Percentiles rank a stretch among this genome's conserved stretches.
Evolutionary conservation across 2,888 invertebrate species (phyloP).

Genomic region (Macroteleia sp.): DNA sequence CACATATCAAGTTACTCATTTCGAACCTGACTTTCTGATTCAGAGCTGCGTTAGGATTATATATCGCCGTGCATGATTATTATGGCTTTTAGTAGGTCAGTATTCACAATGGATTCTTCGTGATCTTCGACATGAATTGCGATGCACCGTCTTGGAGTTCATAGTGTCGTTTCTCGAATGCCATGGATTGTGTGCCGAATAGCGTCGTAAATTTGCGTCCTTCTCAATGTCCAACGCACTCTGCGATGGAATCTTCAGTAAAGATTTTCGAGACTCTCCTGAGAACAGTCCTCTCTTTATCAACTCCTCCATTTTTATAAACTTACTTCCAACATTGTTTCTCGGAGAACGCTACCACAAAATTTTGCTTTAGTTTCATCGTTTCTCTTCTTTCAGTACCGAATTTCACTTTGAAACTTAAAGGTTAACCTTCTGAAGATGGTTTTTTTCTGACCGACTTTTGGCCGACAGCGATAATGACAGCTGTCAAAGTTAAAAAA

Average conservation of each 20-base stretch:
- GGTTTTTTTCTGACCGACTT: too few relatives aligned
- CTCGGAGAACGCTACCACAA: too few relatives aligned
- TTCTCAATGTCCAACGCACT: conserved; percentile 47
- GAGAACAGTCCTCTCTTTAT: too few relatives aligned
- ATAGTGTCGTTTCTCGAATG: conserved; percentile 53
- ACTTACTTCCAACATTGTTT: too few relatives aligned
- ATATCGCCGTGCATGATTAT: conserved; percentile 32
- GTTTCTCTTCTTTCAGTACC: too few relatives aligned
- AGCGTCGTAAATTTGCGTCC: conserved; percentile 61
- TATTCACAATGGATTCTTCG: conserved; percentile 40
- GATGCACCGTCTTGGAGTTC: conserved; percentile 48
- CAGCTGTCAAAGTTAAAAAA: too few relatives aligned
- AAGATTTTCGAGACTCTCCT: conserved; percentile 43
- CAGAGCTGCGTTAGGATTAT: conserved; percentile 17
- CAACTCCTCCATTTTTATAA: conserved; percentile 22
- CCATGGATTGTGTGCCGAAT: conserved; percentile 62
- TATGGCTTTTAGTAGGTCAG: conserved; percentile 54
- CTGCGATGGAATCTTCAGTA: conserved; percentile 36
- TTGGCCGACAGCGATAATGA: too few relatives aligned
- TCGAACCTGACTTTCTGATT: conserved; percentile 29
- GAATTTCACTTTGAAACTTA: too few relatives aligned
- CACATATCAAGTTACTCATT: conserved; percentile 46
- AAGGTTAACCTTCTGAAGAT: too few relatives aligned
- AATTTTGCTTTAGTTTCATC: too few relatives aligned
- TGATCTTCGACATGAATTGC: conserved; percentile 49